A percentile compares a stretch with the other conserved stretches of the same genome.
Conservation (phyloP, 2,797 vertebrate species). For the Somateria mollissima region DNA sequence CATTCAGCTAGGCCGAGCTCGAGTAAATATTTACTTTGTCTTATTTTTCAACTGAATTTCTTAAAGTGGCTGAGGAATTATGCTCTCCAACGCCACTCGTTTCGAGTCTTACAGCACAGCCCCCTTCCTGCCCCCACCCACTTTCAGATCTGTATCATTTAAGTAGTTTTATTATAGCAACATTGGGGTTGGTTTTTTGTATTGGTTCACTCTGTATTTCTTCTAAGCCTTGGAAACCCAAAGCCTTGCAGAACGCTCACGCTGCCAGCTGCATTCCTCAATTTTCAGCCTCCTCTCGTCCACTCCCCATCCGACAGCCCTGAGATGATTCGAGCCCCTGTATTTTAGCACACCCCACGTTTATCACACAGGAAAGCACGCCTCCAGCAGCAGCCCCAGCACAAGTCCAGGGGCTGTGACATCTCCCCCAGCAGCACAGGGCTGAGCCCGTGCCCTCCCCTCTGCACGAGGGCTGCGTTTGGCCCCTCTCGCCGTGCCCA, state of each 20-base stretch:
- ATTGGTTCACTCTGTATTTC: background rate
- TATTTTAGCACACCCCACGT: background rate
- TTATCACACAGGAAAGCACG: too few relatives aligned
- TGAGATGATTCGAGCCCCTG: background rate
- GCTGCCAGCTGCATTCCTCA: fast-evolving
- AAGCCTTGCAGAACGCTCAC: background rate
- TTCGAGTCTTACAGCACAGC: background rate
- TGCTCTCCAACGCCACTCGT: background rate
- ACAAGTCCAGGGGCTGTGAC: too few relatives aligned
- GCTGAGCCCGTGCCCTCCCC: background rate
- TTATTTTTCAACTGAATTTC: background rate
- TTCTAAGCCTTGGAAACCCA: background rate
- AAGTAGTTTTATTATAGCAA: background rate
- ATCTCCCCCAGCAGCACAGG: too few relatives aligned
- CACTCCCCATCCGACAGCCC: background rate
- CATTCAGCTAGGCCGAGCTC: background rate
- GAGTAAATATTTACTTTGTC: slow-evolving; percentile 7
- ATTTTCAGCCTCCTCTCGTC: background rate
- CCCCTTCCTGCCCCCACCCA: background rate
- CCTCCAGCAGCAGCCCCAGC: too few relatives aligned
- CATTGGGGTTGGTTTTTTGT: too few relatives aligned
- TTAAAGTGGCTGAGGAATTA: background rate
- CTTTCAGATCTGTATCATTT: fast-evolving
- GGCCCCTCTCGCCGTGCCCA: too few relatives aligned
- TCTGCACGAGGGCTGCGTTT: background rate